phyloP scores from a whole-genome alignment of 2,888 invertebrate genomes.

The Cordilura impudica region DNA sequence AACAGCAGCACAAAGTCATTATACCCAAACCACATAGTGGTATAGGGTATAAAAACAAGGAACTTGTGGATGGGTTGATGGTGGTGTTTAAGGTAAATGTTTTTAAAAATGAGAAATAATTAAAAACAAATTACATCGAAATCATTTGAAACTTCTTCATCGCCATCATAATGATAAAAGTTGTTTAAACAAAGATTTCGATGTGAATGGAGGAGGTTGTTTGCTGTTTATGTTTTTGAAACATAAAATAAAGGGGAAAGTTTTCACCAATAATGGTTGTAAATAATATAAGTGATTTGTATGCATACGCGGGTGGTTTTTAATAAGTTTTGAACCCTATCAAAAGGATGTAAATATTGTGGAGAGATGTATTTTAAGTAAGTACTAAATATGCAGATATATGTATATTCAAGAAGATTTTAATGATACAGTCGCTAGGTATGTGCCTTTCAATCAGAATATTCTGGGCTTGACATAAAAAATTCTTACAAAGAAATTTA shows the following conservation, averaged over 20 bases:
- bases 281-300: neutral
- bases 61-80: constrained; percentile 4
- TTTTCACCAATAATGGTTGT: constrained; percentile 21
- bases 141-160: constrained; percentile 27
- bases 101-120: constrained; percentile 46
- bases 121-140: constrained; percentile 52
- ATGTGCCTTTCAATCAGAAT: too few relatives aligned
- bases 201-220: neutral
- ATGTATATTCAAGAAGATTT: too few relatives aligned
- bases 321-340: neutral
- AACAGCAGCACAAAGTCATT: too few relatives aligned
- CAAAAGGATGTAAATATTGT: neutral
- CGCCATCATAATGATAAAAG: constrained; percentile 42
- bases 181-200: constrained; percentile 37
- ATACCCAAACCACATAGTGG: too few relatives aligned
- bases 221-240: constrained; percentile 37
- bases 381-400: too few relatives aligned
- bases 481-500: too few relatives aligned
- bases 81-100: constrained; percentile 31
- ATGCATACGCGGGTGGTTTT: neutral
- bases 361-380: too few relatives aligned
- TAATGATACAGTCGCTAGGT: too few relatives aligned
- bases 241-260: constrained; percentile 32
- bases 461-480: too few relatives aligned
- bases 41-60: too few relatives aligned